Percentiles rank a stretch among this genome's conserved stretches.
phyloP scores from a whole-genome alignment of 2,113 vertebrate genomes.

The Scophthalmus maximus region DNA sequence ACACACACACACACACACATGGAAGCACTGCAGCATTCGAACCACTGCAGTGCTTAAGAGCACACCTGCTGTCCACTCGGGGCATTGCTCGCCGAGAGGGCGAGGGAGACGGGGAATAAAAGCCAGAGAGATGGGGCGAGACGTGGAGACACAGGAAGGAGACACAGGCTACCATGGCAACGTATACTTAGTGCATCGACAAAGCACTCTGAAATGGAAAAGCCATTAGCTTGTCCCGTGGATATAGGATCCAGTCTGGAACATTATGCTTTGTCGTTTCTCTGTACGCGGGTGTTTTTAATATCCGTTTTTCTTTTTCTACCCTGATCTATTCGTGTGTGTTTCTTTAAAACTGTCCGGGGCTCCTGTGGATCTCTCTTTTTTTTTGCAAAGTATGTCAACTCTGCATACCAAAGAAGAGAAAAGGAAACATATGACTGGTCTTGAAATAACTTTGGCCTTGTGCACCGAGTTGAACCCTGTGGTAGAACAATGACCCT shows the following conservation, averaged over 20 bases:
- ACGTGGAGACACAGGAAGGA: not conserved
- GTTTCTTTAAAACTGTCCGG: not conserved
- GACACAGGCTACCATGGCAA: too few relatives aligned
- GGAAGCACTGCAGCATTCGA: conserved; percentile 73
- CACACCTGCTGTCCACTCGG: conserved; percentile 74
- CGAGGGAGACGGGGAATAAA: not conserved
- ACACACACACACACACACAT: conserved; percentile 46
- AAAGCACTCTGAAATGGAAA: not conserved
- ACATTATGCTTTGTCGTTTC: not conserved
- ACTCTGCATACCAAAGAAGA: too few relatives aligned
- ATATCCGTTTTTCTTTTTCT: not conserved
- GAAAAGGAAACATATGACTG: too few relatives aligned
- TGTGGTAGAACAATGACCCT: too few relatives aligned
- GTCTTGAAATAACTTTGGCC: too few relatives aligned
- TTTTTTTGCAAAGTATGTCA: too few relatives aligned
- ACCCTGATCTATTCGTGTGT: too few relatives aligned
- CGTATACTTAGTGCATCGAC: too few relatives aligned
- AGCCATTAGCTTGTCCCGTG: not conserved
- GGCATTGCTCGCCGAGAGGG: conserved; percentile 58
- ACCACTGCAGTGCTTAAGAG: conserved; percentile 80
- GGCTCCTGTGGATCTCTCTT: not conserved
- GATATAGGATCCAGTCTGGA: not conserved
- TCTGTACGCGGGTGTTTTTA: not conserved
- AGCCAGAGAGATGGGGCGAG: not conserved
- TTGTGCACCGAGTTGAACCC: too few relatives aligned